These are phyloP conservation scores for Zaprionus vittiger DNA, from an alignment of 1,140 invertebrate genomes.

Conservation along the genomic window DNA sequence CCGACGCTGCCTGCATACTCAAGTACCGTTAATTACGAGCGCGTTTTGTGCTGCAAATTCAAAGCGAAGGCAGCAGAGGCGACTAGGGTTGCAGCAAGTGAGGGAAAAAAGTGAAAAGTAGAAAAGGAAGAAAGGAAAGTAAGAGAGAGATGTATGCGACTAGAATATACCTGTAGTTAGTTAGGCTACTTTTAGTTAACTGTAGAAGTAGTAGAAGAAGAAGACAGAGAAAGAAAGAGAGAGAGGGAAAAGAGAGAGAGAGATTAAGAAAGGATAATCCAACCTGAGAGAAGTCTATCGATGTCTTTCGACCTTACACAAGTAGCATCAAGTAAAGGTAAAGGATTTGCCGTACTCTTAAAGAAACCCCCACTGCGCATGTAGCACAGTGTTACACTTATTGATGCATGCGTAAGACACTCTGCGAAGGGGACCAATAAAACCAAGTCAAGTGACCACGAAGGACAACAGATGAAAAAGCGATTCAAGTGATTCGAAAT, in stretches of 20 bases:
- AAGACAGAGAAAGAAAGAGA: neutral
- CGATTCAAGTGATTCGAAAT: slow-evolving; percentile 2
- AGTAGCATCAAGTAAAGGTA: neutral
- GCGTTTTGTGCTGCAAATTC: slow-evolving; percentile 1
- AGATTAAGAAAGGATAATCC: no score
- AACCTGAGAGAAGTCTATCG: no score
- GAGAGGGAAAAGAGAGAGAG: neutral
- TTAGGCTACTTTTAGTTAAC: neutral
- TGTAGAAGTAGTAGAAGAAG: neutral
- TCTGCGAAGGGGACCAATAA: neutral
- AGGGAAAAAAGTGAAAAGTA: neutral
- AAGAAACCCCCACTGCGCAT: neutral
- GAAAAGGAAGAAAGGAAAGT: neutral
- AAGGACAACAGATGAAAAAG: neutral
- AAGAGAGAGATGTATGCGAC: neutral
- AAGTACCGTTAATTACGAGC: slow-evolving; percentile 25
- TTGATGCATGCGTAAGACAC: neutral
- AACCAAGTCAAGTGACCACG: slow-evolving; percentile 13
- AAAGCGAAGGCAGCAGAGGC: neutral
- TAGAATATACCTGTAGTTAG: neutral
- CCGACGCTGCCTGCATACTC: slow-evolving; percentile 27
- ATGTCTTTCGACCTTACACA: neutral
- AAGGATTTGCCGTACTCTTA: neutral
- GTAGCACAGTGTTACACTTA: neutral
- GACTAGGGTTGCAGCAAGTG: neutral